Evolutionary conservation across 1,140 invertebrate species (phyloP), one percentile per base, ranked within the genome.

Genomic region (Psix sp.): DNA sequence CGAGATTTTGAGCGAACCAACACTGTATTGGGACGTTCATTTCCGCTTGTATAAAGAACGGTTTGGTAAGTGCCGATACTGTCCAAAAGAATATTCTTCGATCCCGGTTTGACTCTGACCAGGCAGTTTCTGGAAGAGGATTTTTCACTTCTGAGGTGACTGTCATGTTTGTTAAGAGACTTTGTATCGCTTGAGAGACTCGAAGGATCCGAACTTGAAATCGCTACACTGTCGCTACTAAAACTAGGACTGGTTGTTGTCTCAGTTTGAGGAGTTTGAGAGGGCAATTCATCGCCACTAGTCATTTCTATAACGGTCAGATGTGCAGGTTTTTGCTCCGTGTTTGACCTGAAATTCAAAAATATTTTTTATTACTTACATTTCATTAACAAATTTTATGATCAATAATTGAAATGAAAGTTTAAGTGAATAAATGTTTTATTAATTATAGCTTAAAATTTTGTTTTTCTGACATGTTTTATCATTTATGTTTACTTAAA

Each of bases 61-160:
- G 92, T 89, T 46, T 89, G 86, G 74, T 90, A 91, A 21, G 91
- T 90, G 46, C 92, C 91, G 13, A 91, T 91, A 77, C 93, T 94
- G 80, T 94, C 93, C 6, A 94, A 80, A 1, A 94, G 82, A 74
- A 94, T 93, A 80, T 94, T 94, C 77, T 92, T 94, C 4, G 92
- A 92, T 0, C 92, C 92, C 1, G 89, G 89, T 70, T 93, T 92
- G 48, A 94, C 88, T 17, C 91, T 86, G 67, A 94, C 88, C 5
- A 93, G 91, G 77, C 93, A 94, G 66, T 92, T 91, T 56, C 93
- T 88, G 0, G 93, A 91, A 4, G 29, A 43, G 0, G 63, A 42
- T 9, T 57, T 74, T 14, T 79, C 66, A 0, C 5, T 4, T 10
- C 15, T 20, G 9, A n/a, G 2, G 3, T 26, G n/a, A n/a, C n/a